Evolutionary conservation across 2,888 invertebrate species (phyloP), one percentile per base, ranked within the genome.

Genomic region (Plagiodera versicolora): DNA sequence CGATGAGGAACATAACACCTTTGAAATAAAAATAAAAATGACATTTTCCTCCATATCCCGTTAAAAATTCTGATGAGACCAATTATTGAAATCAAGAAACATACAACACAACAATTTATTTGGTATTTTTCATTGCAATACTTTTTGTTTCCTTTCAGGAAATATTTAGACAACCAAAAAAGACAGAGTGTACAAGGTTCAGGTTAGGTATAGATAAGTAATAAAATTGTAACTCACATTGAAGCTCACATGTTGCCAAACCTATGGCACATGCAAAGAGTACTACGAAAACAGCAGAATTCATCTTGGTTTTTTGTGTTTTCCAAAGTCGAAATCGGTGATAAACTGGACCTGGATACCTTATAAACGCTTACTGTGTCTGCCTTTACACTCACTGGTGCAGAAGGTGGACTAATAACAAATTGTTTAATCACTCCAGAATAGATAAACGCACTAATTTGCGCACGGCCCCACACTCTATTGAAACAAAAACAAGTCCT

Each of bases 311-410:
- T n/a, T n/a, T n/a, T n/a, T n/a, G n/a, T n/a, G n/a, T n/a, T n/a
- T n/a, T n/a, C n/a, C n/a, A 28, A 32, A 50, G 28, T 49, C 16
- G n/a, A 24, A 49, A 48, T 58, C 20, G 14, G 51, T 17, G 24
- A n/a, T 28, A 9, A 8, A 58, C n/a, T n/a, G 11, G 24, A 24
- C 6, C 24, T 24, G 24, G 24, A 24, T 24, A 14, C 17, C 50
- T 45, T 30, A 19, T 32, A 35, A 39, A 24, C 16, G 39, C 17
- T 11, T 44, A 16, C 48, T 30, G 55, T 61, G 75, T 75, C 83
- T 82, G 87, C 91, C 92, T 92, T 92, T 92, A 91, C 90, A 91
- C 92, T 83, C 92, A 92, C 92, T 92, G 92, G 91, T 84, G 89
- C 85, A 92, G 92, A 92, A 92, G 92, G 90, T 87, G 62, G 83